Evolutionary conservation across 2,113 vertebrate species (phyloP).

Genomic region (Sminthopsis crassicaudata): DNA sequence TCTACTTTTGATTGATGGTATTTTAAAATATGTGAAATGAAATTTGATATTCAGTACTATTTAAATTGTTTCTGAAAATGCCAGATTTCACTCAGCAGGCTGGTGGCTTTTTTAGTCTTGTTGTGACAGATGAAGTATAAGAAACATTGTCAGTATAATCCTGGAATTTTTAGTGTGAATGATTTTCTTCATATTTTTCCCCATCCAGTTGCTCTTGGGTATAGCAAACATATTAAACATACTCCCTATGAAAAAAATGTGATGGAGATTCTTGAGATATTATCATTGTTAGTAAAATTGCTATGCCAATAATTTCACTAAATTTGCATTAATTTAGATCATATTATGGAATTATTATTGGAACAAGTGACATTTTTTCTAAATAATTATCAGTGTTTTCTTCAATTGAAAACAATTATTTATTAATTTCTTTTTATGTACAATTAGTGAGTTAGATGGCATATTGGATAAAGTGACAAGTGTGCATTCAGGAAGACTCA

Average conservation of each 20-base stretch:
- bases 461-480: background rate
- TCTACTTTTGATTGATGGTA: constrained; percentile 57
- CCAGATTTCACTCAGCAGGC: constrained; percentile 80
- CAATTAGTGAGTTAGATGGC: background rate
- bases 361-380: background rate
- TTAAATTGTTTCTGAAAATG: constrained; percentile 80
- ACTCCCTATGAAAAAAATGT: constrained; percentile 2
- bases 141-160: constrained; percentile 79
- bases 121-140: constrained; percentile 82
- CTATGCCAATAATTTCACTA: background rate
- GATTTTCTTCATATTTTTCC: constrained; percentile 62
- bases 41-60: constrained; percentile 73
- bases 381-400: background rate
- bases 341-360: background rate
- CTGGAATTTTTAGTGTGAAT: constrained; percentile 71
- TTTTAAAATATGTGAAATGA: constrained; percentile 66
- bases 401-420: background rate
- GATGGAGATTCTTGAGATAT: background rate
- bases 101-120: constrained; percentile 81
- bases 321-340: background rate
- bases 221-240: constrained; percentile 34
- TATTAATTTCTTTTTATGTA: background rate
- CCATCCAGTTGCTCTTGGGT: constrained; percentile 52
- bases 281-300: background rate
- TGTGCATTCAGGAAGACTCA: background rate